Base-by-base conservation (phyloP, 1,140 invertebrate genomes). In the Penaeus indicus region DNA sequence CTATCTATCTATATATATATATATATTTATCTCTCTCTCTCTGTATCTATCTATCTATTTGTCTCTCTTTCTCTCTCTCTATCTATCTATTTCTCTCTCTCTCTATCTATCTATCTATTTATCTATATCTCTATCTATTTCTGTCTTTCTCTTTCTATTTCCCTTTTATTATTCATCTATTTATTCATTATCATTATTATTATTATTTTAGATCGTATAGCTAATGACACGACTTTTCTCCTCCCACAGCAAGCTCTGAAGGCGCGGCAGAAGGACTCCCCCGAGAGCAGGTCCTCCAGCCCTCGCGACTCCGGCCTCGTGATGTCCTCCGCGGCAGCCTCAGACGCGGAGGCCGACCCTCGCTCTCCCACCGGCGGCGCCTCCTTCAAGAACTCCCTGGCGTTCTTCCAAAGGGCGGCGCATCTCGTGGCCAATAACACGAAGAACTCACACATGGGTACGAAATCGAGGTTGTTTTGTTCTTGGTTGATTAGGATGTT, bases 381-480 rank as follows among this genome's bases (percentile, higher is more conserved):
- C 38, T 78, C 86, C 47, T 86, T 83, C 90, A 91, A 77, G 91
- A 91, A 90, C 67, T 90, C 89, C 47, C 86, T 91, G 16, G 86
- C 90, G 5, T 91, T 91, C 83, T 91, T 91, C 86, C 90, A 91
- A 61, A 72, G 81, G 79, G 90, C 90, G 42, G 90, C 90, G 0
- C 88, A 91, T 69, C 83, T 90, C 18, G 86, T 91, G 10, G 85
- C 86, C 69, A 85, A 86, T 77, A 89, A 88, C 78, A 63, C 90
- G 1, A 86, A 79, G 62, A 86, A 77, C 75, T 38, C 87, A 7
- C 63, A 64, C 21, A 38, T 67, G 64, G 87, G 87, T 89, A 62
- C 84, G 90, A 84, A 21, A 0, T 38, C 18, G n/a, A 8, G n/a
- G 61, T 5, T 64, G 22, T 62, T n/a, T n/a, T n/a, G 19, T 27